Evolutionary conservation across 2,113 vertebrate genomes (phyloP), one percentile per base, ranked within the genome.

Genomic region (Oreochromis tanganicae): DNA sequence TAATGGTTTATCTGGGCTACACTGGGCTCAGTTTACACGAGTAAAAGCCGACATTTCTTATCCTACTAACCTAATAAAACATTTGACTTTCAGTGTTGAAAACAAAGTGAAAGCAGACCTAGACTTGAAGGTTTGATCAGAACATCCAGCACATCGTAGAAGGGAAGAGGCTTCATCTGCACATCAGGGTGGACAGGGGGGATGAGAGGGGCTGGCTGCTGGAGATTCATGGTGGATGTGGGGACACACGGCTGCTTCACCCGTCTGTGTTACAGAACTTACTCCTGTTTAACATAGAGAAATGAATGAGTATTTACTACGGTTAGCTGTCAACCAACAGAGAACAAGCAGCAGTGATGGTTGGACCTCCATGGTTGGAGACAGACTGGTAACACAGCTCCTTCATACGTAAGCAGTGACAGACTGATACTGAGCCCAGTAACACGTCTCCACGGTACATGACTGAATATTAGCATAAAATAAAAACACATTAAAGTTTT

Each of bases 121-220:
- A 99, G 95, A 93, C 99, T 99, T 0, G 98, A 99, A 48, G 99
- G 98, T 83, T 99, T 99, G 93, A 99, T 98, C 19, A 99, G 97
- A 89, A 99, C 96, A 19, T 99, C 99, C 57, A 99, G 97, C 38
- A 99, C 97, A 38, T 99, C 98, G 0, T 99, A 99, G 94, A 99
- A 99, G 3, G 99, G 98, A 4, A 99, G 95, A 56, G 96, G 96
- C 88, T 98, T 99, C 96, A 99, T 96, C 80, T 98, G 98, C 85
- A 99, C 98, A 24, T 99, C 98, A 0, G 99, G 99, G 88, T 99
- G 99, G 88, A 99, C 98, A 0, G 99, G 99, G 4, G 98, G 98
- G 79, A 98, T 96, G 0, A 97, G 97, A 6, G 97, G 96, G 1
- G 91, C 84, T 0, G 97, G 94, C 93, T 98, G 98, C 97, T 98